A percentile compares a stretch with the other conserved stretches of the same genome.
phyloP scores from a whole-genome alignment of 2,797 vertebrate genomes.

The Pterois miles region DNA sequence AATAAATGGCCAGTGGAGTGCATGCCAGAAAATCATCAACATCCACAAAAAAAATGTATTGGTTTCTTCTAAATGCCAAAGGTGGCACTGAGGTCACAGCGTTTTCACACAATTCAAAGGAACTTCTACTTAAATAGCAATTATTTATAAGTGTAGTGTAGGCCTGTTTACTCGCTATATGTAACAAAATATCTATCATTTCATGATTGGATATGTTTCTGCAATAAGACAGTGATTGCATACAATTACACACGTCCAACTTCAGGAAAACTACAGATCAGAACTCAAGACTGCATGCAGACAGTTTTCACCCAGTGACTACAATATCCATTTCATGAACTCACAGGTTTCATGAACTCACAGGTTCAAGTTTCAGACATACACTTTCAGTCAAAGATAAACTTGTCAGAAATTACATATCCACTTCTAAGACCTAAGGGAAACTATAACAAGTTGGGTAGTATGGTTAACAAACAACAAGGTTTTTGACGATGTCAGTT shows the following conservation, averaged over 20 bases:
- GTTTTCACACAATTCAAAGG: constrained; percentile 20
- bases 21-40: constrained; percentile 10
- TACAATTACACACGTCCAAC: neutral
- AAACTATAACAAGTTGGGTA: neutral
- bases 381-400: no score
- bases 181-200: neutral
- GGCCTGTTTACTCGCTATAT: neutral
- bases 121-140: neutral
- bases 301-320: neutral
- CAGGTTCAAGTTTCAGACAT: neutral
- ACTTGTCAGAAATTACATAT: no score
- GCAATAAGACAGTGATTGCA: neutral
- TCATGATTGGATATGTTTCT: neutral
- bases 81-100: neutral
- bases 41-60: neutral
- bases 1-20: constrained; percentile 3
- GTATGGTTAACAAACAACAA: neutral
- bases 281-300: neutral
- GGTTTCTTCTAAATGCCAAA: constrained; percentile 44
- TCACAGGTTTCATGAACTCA: neutral
- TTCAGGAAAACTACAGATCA: neutral
- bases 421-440: neutral
- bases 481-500: no score
- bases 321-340: neutral
- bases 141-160: neutral